phyloP scores from a whole-genome alignment of 2,113 vertebrate species.

The Phylloscopus trochiloides region DNA sequence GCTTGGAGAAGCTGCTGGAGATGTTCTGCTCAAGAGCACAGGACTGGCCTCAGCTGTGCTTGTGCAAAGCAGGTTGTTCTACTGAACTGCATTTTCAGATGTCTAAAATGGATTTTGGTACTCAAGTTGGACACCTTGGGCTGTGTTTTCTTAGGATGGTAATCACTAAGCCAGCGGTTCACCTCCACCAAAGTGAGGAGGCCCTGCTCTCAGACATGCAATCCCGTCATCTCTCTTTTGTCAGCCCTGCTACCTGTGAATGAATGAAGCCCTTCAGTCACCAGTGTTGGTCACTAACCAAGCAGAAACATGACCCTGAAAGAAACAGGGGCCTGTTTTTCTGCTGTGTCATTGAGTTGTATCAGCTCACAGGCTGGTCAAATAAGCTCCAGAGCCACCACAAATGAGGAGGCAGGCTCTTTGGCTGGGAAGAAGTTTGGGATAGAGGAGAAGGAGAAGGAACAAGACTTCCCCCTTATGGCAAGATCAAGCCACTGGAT shows the following conservation, averaged over 20 bases:
- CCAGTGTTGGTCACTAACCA: not conserved
- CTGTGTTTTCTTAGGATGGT: not conserved
- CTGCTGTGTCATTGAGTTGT: not conserved
- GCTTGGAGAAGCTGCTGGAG: not conserved
- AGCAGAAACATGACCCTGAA: not conserved
- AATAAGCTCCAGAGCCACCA: not conserved
- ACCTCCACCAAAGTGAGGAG: not conserved
- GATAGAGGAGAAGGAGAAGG: not conserved
- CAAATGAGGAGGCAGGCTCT: not conserved
- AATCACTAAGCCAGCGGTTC: not conserved
- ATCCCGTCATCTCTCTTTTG: not conserved
- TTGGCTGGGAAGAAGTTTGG: not conserved
- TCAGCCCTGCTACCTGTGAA: not conserved
- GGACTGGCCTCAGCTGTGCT: not conserved
- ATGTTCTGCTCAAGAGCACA: rapidly evolving
- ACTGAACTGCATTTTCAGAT: not conserved
- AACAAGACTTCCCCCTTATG: constrained; percentile 52
- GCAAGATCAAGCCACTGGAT: not conserved
- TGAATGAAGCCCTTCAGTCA: not conserved
- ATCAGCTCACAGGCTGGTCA: not conserved
- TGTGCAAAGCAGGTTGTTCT: not conserved
- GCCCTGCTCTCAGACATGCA: not conserved
- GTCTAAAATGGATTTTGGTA: not conserved
- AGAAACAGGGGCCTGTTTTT: not conserved
- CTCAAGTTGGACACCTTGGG: not conserved